Percentiles rank a stretch among this genome's conserved stretches.
These are phyloP conservation scores for Microcebus murinus DNA, from an alignment of 2,113 vertebrate genomes.

Conservation along the genomic window DNA sequence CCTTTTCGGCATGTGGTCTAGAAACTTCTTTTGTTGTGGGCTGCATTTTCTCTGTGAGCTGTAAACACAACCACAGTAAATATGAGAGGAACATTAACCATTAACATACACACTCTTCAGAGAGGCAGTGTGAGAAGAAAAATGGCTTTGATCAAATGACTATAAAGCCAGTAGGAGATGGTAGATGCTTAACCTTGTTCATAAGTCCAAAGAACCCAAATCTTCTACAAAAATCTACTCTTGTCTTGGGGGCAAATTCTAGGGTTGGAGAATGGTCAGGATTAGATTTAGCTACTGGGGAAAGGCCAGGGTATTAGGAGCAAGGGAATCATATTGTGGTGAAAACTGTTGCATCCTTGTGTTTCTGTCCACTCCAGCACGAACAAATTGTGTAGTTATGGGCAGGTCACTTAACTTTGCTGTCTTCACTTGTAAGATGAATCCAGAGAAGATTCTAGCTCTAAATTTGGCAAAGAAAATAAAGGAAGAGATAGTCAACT, in stretches of 20 bases:
- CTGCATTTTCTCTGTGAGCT: conserved; percentile 15
- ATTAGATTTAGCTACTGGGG: not conserved
- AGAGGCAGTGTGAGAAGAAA: conserved; percentile 5
- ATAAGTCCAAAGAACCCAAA: not conserved
- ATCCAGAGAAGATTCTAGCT: not conserved
- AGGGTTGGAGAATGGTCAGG: not conserved
- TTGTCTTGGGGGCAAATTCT: not conserved
- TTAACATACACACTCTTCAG: not conserved
- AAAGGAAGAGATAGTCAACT: not conserved
- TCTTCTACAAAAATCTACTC: not conserved
- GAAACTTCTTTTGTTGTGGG: not conserved
- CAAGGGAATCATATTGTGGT: not conserved
- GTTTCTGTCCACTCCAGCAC: not conserved
- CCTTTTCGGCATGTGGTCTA: conserved; percentile 17
- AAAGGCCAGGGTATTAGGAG: not conserved
- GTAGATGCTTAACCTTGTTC: not conserved
- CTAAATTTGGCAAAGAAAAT: not conserved
- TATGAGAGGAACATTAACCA: not conserved
- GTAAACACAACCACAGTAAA: not conserved
- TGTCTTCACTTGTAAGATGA: not conserved
- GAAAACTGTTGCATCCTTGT: not conserved
- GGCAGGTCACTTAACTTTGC: not conserved
- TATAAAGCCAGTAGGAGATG: not conserved
- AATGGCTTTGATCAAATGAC: conserved; percentile 37
- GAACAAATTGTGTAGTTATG: not conserved